These are phyloP conservation scores for Odobenus rosmarus DNA, from an alignment of 2,113 vertebrate genomes.

Conservation along the genomic window DNA sequence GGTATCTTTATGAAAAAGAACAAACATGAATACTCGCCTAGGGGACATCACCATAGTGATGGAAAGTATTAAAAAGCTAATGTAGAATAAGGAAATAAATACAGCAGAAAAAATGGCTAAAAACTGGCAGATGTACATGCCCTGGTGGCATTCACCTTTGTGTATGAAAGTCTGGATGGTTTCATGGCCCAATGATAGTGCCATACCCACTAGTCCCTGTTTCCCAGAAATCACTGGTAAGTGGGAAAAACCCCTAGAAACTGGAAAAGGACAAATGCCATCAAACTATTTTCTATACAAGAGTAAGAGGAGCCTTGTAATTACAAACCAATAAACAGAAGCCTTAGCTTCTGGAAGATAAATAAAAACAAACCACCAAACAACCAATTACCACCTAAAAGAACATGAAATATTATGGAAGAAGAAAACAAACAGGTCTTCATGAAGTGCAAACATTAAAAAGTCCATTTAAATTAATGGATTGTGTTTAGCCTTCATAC, in stretches of 20 bases:
- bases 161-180: background rate
- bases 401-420: background rate
- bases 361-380: constrained; percentile 24
- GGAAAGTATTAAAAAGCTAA: background rate
- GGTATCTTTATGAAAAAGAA: constrained; percentile 7
- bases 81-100: constrained; percentile 12
- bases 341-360: background rate
- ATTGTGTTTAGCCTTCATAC: background rate
- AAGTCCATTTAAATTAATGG: background rate
- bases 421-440: constrained; percentile 48
- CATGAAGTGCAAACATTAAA: background rate
- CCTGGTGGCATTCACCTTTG: background rate
- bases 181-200: background rate
- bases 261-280: background rate
- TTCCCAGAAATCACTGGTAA: constrained; percentile 10
- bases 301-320: background rate
- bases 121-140: background rate
- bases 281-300: background rate
- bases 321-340: constrained; percentile 23
- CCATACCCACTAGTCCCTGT: background rate
- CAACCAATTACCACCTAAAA: constrained; percentile 23
- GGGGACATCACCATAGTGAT: background rate
- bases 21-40: background rate
- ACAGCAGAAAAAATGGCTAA: background rate
- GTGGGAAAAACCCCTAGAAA: background rate